Evolutionary conservation across 2,888 invertebrate species (phyloP), one percentile per base, ranked within the genome.

Genomic region (Habroteleia sp.): DNA sequence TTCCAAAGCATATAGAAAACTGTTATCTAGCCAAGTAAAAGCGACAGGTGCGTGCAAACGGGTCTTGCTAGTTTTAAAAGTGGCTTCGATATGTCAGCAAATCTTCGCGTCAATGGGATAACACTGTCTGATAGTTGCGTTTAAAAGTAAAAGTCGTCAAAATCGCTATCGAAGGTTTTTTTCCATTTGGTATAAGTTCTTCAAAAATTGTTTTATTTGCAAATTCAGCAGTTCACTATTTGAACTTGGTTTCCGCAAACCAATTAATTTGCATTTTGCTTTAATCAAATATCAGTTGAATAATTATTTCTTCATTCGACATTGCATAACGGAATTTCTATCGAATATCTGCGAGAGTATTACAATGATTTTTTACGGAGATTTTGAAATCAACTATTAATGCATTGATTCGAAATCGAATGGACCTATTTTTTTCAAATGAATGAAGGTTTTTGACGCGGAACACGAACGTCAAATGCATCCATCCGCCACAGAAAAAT

Each of bases 1-100:
- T 65, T 73, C 72, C 72, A 58, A 73, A 50, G 58, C 50, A 29
- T 65, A 56, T 42, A 58, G 65, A 65, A 69, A 65, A 58, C 72
- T 56, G 72, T 73, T 73, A 73, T 65, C 65, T 33, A 50, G 72
- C 52, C 58, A 73, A 58, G 72, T 73, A 73, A 73, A 73, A 65
- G 72, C 65, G 65, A 52, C 72, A 73, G 65, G 72, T 73, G 72
- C 46, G 52, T 42, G 50, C 65, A 73, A 73, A 73, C 72, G 65
- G 41, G 63, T 73, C 72, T 73, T 33, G 33, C 72, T 37, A 13
- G 58, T 65, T 17, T 52, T 23, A 41, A 58, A 35, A 58, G 50
- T 20, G 11, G 41, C 41, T 63, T 13, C 35, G 48, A 71, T 66
- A 39, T 48, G 44, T 20, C 46, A 35, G 23, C 63, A 41, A 31